Conservation (phyloP, 2,888 invertebrate species). For the Drosophila kokeensis region DNA sequence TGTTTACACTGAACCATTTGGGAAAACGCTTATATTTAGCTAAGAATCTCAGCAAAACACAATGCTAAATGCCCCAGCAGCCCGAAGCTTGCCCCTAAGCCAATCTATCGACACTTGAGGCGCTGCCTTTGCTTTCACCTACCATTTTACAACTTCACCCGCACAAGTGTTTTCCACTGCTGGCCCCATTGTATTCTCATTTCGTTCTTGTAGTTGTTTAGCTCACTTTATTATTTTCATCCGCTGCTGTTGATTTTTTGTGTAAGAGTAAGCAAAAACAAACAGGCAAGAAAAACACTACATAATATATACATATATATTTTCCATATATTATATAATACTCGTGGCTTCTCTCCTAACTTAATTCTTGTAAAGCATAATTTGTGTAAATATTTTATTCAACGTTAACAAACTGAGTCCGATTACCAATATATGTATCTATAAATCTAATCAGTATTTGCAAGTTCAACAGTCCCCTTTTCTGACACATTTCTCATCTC, state of each 20-base stretch:
- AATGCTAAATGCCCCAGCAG: background rate
- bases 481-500: conserved; percentile 3
- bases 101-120: conserved; percentile 16
- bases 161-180: conserved; percentile 5
- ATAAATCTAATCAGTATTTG: conserved; percentile 1
- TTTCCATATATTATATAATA: background rate
- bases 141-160: conserved; percentile 2
- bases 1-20: background rate
- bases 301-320: background rate
- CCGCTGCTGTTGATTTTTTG: conserved; percentile 18
- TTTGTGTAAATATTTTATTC: background rate
- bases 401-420: background rate
- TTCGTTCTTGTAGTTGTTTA: conserved; percentile 30
- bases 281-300: background rate
- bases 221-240: conserved; percentile 47
- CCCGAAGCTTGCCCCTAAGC: background rate
- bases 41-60: conserved; percentile 3
- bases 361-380: background rate
- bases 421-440: background rate
- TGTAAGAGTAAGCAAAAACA: background rate
- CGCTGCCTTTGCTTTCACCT: conserved; percentile 4
- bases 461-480: background rate
- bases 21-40: conserved; percentile 3
- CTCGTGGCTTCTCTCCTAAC: background rate
- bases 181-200: conserved; percentile 16